Evolutionary conservation across 1,140 invertebrate genomes (phyloP).

Genomic region (Psix sp.): DNA sequence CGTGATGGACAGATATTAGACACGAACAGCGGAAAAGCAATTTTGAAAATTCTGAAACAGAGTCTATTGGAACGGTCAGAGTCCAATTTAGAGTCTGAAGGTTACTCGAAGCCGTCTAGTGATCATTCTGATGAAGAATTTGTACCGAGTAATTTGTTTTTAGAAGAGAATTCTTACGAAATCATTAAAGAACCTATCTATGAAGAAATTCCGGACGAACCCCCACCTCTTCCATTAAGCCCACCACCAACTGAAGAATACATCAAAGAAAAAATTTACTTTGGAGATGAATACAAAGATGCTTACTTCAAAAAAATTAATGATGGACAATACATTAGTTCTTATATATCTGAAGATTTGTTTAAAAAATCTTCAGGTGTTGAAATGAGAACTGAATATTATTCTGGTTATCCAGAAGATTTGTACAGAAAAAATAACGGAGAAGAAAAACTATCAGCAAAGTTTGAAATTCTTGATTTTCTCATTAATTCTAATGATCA

Average conservation of each 20-base stretch:
- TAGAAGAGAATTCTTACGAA: conserved; percentile 85
- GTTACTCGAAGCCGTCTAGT: conserved; percentile 72
- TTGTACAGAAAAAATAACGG: conserved; percentile 66
- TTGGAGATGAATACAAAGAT: conserved; percentile 81
- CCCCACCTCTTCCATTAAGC: conserved; percentile 85
- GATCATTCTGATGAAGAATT: conserved; percentile 71
- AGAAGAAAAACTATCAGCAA: conserved; percentile 80
- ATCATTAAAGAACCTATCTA: conserved; percentile 91
- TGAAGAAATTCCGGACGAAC: conserved; percentile 89
- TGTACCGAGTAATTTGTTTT: conserved; percentile 67
- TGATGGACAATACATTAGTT: conserved; percentile 89
- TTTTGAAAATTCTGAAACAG: conserved; percentile 73
- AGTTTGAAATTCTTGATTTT: conserved; percentile 92
- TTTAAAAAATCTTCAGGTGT: conserved; percentile 79
- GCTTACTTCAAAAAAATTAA: conserved; percentile 71
- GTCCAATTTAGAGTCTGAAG: conserved; percentile 65
- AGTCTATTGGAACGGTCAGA: conserved; percentile 69
- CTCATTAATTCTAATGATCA: conserved; percentile 85
- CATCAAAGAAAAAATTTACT: conserved; percentile 70
- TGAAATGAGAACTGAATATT: conserved; percentile 58
- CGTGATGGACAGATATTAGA: conserved; percentile 71
- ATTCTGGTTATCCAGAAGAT: conserved; percentile 66
- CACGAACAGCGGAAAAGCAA: conserved; percentile 71
- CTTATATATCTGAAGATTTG: conserved; percentile 87
- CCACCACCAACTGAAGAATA: conserved; percentile 80